Percentiles rank a stretch among this genome's conserved stretches.
These are phyloP conservation scores for Diadophis punctatus DNA, from an alignment of 2,113 vertebrate genomes.

Conservation along the genomic window DNA sequence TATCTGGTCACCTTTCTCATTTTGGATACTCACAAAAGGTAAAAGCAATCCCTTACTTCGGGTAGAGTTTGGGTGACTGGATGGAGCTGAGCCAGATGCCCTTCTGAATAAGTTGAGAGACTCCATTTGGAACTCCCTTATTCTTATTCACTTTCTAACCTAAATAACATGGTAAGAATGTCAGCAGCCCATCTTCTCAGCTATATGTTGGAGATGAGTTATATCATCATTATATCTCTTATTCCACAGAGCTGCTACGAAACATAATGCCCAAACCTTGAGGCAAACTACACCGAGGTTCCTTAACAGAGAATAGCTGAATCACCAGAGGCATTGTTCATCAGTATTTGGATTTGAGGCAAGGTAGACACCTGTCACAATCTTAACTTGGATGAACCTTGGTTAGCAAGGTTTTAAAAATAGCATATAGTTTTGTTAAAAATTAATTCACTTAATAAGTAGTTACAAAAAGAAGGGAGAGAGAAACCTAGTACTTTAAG, in stretches of 20 bases:
- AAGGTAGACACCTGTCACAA: conserved; percentile 5
- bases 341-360: conserved; percentile 16
- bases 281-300: background rate
- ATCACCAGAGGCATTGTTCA: background rate
- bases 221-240: background rate
- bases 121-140: background rate
- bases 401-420: background rate
- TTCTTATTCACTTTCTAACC: background rate
- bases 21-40: background rate
- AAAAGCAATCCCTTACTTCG: background rate
- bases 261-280: background rate
- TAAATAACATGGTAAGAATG: background rate
- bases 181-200: background rate
- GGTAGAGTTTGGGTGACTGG: background rate
- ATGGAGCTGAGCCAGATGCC: background rate
- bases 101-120: background rate
- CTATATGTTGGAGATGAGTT: background rate
- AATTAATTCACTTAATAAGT: background rate
- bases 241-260: background rate
- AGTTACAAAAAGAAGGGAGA: background rate
- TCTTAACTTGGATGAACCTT: background rate
- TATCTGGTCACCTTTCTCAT: background rate
- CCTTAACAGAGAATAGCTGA: conserved; percentile 13
- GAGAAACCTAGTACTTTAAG: background rate
- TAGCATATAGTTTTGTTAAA: background rate